Base-by-base conservation (phyloP, 2,797 vertebrate species). In the Synaphobranchus kaupii region DNA sequence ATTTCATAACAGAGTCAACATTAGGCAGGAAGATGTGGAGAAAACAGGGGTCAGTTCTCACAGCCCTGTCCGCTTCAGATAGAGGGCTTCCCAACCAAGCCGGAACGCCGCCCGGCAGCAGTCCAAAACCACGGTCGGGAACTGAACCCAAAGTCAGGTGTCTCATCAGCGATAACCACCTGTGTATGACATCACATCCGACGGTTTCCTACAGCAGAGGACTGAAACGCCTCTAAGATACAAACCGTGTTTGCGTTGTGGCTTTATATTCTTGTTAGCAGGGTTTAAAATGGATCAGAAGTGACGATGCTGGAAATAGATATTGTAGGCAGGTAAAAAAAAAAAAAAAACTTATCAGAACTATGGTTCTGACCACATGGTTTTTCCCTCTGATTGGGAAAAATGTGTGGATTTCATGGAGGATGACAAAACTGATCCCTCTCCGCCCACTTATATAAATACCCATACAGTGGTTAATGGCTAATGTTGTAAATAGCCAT, bases 1-100 rank as follows among this genome's bases (percentile, higher is more conserved):
- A n/a, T 50, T 80, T 20, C 47, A 80, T 80, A 80, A 80, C 47
- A 80, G 76, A 80, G 44, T 80, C 76, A 80, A 80, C 76, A 80
- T 9, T 8, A 5, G 47, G 76, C 76, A 80, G 76, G 76, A 80
- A 80, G 47, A 17, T 22, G 20, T 0, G 13, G 76, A 48, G 76
- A 80, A 50, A 80, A 80, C 76, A n/a, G 68, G 5, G 39, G 76
- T 80, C 47, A 50, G 76, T 80, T 80, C 76, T 80, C 76, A 80
- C 44, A 80, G 39, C 47, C 76, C 44, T 44, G 44, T 80, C 76
- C 20, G 20, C n/a, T 10, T 50, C 1, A 9, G 34, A 44, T 44
- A 44, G 76, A 17, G 71, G 13, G 71, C 12, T 15, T 28, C 1
- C 31, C 20, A 47, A 47, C 73, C 73, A 20, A 1, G 20, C 34